Conservation (phyloP, 2,797 vertebrate species). For the Parauchenoglanis punctatus region DNA sequence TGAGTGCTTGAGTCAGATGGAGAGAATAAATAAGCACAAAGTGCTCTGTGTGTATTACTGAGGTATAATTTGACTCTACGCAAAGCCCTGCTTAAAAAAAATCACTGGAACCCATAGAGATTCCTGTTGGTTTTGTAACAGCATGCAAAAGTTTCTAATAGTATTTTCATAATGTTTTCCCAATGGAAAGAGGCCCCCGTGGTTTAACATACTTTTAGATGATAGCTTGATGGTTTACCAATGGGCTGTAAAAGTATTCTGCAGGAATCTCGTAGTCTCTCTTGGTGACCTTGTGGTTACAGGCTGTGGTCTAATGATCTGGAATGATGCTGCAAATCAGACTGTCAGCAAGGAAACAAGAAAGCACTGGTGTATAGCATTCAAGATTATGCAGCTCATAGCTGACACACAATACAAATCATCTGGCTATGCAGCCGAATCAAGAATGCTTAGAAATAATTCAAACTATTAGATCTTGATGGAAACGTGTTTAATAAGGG, state of each 20-base stretch:
- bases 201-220: neutral
- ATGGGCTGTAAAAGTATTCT: slow-evolving; percentile 18
- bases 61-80: neutral
- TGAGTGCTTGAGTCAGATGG: slow-evolving; percentile 22
- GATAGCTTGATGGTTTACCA: neutral
- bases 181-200: neutral
- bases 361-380: neutral
- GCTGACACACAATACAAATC: neutral
- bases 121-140: neutral
- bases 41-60: neutral
- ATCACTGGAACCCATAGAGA: neutral
- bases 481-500: neutral
- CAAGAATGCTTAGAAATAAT: neutral
- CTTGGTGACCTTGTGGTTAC: slow-evolving; percentile 30
- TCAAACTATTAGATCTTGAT: neutral
- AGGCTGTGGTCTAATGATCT: slow-evolving; percentile 20
- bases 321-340: slow-evolving; percentile 21
- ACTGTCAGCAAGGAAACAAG: slow-evolving; percentile 4
- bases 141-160: neutral
- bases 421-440: neutral
- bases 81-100: neutral
- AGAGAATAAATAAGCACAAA: slow-evolving; percentile 26
- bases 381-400: neutral
- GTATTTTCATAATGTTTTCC: neutral
- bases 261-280: neutral